phyloP scores from a whole-genome alignment of 2,888 invertebrate genomes.

The Andrena flavipes region DNA sequence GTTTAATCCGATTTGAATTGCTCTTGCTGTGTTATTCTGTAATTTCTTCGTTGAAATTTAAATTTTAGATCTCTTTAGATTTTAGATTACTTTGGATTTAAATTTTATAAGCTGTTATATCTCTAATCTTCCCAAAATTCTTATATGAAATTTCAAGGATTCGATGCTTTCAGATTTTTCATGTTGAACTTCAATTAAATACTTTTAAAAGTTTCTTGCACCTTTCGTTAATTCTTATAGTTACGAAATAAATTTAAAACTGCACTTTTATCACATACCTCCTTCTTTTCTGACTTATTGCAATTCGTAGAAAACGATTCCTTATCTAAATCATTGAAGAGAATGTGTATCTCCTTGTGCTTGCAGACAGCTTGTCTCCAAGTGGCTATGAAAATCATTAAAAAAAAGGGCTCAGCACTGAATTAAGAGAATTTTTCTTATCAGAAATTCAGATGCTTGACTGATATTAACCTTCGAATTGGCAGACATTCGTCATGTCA shows the following conservation, averaged over 20 bases:
- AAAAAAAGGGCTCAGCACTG: neutral
- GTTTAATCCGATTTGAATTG: constrained; percentile 79
- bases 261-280: constrained; percentile 19
- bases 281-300: neutral
- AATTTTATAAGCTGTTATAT: too few species aligned
- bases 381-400: constrained; percentile 52
- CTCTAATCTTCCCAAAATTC: neutral
- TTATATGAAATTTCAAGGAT: neutral
- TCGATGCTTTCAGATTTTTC: neutral
- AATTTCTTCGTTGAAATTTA: neutral
- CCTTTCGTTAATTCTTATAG: neutral
- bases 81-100: too few species aligned
- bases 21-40: constrained; percentile 62
- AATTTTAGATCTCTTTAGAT: too few species aligned
- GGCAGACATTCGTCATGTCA: constrained; percentile 80
- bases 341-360: constrained; percentile 65
- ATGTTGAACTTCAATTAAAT: neutral
- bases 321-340: constrained; percentile 74
- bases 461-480: constrained; percentile 79
- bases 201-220: neutral
- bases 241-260: neutral
- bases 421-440: neutral
- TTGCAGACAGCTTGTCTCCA: constrained; percentile 59
- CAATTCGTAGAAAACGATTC: neutral
- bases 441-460: neutral